Conservation (phyloP, 2,797 vertebrate species). For the Lagodon rhomboides region DNA sequence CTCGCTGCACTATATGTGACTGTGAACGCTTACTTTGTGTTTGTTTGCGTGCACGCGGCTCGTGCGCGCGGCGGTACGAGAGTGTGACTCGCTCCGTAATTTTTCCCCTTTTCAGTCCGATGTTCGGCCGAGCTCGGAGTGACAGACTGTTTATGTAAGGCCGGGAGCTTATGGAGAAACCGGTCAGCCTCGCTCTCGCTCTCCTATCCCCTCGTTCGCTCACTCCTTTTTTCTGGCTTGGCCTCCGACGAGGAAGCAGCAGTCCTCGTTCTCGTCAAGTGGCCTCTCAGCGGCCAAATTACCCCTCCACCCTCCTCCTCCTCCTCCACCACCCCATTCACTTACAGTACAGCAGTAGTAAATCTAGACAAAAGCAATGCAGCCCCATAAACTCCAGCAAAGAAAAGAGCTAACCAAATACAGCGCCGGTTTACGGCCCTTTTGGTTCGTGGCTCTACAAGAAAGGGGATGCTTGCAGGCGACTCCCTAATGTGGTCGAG, state of each 20-base stretch:
- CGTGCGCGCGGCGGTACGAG: background rate
- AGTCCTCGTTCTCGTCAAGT: slow-evolving; percentile 67
- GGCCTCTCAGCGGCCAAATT: slow-evolving; percentile 61
- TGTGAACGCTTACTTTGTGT: slow-evolving; percentile 7
- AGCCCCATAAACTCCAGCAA: slow-evolving; percentile 56
- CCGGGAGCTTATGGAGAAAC: slow-evolving; percentile 23
- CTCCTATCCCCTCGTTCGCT: slow-evolving; percentile 18
- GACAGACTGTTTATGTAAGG: slow-evolving; percentile 51
- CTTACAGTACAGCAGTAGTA: slow-evolving; percentile 61
- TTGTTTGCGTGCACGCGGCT: slow-evolving; percentile 10
- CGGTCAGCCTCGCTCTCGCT: slow-evolving; percentile 10
- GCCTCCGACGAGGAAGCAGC: slow-evolving; percentile 57
- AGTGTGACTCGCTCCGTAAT: slow-evolving; percentile 31
- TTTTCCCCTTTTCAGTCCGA: slow-evolving; percentile 32
- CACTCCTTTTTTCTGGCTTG: slow-evolving; percentile 13
- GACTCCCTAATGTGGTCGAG: slow-evolving; percentile 63
- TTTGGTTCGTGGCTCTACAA: slow-evolving; percentile 56
- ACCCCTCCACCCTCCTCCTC: slow-evolving; percentile 32
- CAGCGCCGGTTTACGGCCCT: slow-evolving; percentile 56
- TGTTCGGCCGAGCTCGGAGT: slow-evolving; percentile 33
- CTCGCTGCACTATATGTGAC: background rate
- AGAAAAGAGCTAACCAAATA: slow-evolving; percentile 68
- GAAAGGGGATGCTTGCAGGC: slow-evolving; percentile 62
- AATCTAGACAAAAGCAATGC: slow-evolving; percentile 67
- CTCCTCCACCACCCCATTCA: slow-evolving; percentile 25